Base-by-base conservation (phyloP, 2,797 vertebrate genomes). In the Phyllotis vaccarum region DNA sequence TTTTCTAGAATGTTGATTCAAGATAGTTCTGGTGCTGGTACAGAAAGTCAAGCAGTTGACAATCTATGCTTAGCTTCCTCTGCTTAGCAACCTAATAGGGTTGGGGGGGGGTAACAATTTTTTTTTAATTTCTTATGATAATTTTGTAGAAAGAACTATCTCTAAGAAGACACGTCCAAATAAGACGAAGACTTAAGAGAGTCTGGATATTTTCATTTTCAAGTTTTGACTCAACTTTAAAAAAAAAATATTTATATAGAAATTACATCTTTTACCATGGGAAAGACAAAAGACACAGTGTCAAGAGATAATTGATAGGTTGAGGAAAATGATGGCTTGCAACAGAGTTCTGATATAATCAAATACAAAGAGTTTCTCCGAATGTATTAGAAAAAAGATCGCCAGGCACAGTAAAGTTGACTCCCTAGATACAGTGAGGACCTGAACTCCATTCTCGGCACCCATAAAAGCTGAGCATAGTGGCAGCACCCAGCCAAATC, bases 171-270 rank as follows among this genome's bases (percentile, higher is more conserved):
- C 74, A 86, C 13, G 37, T 10, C 34, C 40, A 78, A 85, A 85
- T 72, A 78, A 85, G 56, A 72, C 14, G 2, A 56, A 90, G 68
- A 86, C n/a, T 34, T 31, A 86, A 46, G 31, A 90, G 16, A 78
- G 43, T 29, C 34, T 79, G 80, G 54, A 56, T 78, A 49, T 90
- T 86, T 86, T 94, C 37, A 86, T 78, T 86, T 93, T 24, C 68
- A 68, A 40, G 68, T 66, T 74, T 88, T 86, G 54, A 75, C 66
- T 90, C 49, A 49, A 24, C n/a, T 56, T 91, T 79, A 81, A 86
- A 70, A 95, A 95, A 97, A 21, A 95, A 92, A 79, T 72, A 29
- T 85, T 88, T 86, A 62, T 22, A 12, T 83, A 95, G 64, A 87
- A 90, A 86, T 91, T 72, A 81, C 1, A 86, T 0, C 0, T 83